phyloP scores from a whole-genome alignment of 2,113 vertebrate genomes.

The Carassius carassius region DNA sequence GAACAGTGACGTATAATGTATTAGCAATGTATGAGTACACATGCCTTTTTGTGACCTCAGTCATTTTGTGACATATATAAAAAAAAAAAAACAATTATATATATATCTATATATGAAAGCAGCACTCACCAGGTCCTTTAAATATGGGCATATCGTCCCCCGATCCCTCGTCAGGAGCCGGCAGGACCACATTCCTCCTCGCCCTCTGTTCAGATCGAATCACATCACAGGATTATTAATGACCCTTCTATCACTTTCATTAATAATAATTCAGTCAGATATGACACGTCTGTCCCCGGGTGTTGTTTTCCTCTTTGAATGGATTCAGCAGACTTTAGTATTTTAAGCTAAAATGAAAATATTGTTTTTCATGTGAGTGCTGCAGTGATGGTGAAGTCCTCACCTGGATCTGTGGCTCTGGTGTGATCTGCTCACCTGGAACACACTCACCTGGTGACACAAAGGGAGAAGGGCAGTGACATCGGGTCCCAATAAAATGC shows the following conservation, averaged over 20 bases:
- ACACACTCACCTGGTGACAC: slow-evolving; percentile 79
- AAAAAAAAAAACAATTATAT: too few species aligned
- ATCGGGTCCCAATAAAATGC: too few species aligned
- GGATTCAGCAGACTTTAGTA: background rate
- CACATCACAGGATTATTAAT: background rate
- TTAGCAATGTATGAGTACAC: too few species aligned
- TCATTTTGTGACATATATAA: too few species aligned
- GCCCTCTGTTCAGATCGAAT: slow-evolving; percentile 68
- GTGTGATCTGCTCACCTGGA: slow-evolving; percentile 70
- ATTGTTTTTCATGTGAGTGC: too few species aligned
- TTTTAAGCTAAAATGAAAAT: too few species aligned
- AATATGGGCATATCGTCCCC: slow-evolving; percentile 59
- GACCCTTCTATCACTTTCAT: slow-evolving; percentile 25
- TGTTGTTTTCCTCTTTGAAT: background rate
- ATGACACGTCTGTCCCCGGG: too few species aligned
- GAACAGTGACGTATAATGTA: too few species aligned
- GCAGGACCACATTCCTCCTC: slow-evolving; percentile 59
- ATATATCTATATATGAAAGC: too few species aligned
- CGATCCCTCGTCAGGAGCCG: slow-evolving; percentile 73
- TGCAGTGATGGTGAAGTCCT: background rate
- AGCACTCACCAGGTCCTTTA: slow-evolving; percentile 67
- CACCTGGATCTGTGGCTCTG: slow-evolving; percentile 62
- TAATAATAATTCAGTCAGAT: background rate
- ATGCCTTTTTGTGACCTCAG: too few species aligned
- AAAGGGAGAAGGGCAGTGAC: too few species aligned